phyloP scores from a whole-genome alignment of 1,140 invertebrate species.

The Drosophila cardini region DNA sequence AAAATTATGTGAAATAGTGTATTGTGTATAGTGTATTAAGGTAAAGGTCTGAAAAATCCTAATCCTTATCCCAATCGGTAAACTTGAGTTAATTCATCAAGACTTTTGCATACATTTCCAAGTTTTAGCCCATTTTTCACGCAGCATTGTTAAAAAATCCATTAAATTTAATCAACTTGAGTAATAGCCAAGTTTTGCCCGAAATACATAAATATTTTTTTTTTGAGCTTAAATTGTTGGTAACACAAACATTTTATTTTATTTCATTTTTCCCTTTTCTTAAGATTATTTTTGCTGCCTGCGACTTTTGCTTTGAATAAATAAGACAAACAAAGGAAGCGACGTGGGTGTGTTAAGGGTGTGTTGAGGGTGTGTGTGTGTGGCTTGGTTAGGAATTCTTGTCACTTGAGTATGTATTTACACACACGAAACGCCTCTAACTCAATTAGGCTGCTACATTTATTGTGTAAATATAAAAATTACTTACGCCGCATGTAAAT shows the following conservation, averaged over 20 bases:
- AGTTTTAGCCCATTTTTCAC: background rate
- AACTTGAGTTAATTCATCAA: conserved; percentile 2
- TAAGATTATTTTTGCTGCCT: conserved; percentile 17
- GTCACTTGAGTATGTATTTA: conserved; percentile 40
- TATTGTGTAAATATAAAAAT: conserved; percentile 47
- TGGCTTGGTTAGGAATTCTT: conserved; percentile 21
- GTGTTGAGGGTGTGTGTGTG: background rate
- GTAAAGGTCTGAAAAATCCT: too few relatives aligned
- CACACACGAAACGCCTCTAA: conserved; percentile 47
- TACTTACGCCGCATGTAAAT: conserved; percentile 42
- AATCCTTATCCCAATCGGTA: conserved; percentile 13
- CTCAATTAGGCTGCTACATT: conserved; percentile 44
- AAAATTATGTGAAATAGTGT: too few relatives aligned
- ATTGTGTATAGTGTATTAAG: too few relatives aligned
- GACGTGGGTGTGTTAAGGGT: conserved; percentile 5
- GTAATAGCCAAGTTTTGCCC: conserved; percentile 5
- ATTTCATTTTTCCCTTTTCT: background rate
- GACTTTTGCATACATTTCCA: too few relatives aligned
- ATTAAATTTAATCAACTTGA: conserved; percentile 38
- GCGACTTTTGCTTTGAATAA: conserved; percentile 21
- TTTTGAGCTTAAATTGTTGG: conserved; percentile 5
- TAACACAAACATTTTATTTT: conserved; percentile 10
- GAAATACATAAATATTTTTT: conserved; percentile 4
- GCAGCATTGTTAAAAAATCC: conserved; percentile 5
- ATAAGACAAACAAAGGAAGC: conserved; percentile 16